A percentile compares a stretch with the other conserved stretches of the same genome.
Evolutionary conservation across 2,888 invertebrate genomes (phyloP).

Genomic region (Colostygia pectinataria): DNA sequence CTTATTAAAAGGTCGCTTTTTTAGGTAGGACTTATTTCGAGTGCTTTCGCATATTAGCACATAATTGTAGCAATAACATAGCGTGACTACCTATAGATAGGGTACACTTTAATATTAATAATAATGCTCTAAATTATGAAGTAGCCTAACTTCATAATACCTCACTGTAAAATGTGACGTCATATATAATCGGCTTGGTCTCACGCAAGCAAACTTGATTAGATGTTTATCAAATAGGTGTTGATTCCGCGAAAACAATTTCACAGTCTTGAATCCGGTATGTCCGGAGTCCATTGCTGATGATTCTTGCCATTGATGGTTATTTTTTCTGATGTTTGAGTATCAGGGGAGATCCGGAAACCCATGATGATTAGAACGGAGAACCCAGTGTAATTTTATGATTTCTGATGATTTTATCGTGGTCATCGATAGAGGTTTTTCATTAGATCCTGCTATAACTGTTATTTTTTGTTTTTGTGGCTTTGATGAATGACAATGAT

Average conservation of each 20-base stretch:
- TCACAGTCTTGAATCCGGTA: slow-evolving; percentile 16
- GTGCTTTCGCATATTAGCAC: too few species aligned
- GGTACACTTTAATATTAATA: too few species aligned
- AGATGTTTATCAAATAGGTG: slow-evolving; percentile 23
- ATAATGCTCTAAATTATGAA: too few species aligned
- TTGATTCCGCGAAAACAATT: slow-evolving; percentile 23
- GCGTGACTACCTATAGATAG: too few species aligned
- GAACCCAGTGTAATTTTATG: not conserved
- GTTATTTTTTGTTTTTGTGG: too few species aligned
- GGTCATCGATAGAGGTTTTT: not conserved
- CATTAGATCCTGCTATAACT: not conserved
- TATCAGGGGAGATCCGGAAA: slow-evolving; percentile 8
- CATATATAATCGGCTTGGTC: slow-evolving; percentile 12
- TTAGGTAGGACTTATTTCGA: too few species aligned
- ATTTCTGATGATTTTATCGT: not conserved
- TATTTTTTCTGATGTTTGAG: slow-evolving; percentile 6
- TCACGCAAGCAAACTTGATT: slow-evolving; percentile 20
- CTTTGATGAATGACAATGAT: too few species aligned
- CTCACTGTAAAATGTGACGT: slow-evolving; percentile 12
- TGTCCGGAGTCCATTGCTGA: slow-evolving; percentile 8
- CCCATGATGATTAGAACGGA: not conserved
- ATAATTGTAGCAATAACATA: too few species aligned
- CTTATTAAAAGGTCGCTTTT: too few species aligned
- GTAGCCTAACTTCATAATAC: slow-evolving; percentile 1
- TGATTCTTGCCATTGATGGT: not conserved